Base-by-base conservation (phyloP, 1,140 invertebrate genomes). In the Magallana ariakensis region DNA sequence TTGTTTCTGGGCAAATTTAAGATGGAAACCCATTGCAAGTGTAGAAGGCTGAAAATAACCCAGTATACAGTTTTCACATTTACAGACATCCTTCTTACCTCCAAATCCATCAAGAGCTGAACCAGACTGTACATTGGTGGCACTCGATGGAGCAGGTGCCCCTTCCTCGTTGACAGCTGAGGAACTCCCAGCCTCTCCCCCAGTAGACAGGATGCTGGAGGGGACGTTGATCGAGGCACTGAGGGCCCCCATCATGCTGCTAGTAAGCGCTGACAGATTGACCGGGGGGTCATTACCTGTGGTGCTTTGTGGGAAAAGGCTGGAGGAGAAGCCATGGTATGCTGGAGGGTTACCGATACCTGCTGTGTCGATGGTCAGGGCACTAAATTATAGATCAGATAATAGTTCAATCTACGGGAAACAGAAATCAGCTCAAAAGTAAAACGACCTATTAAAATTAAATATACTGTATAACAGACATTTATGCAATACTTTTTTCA, bases 201-300 rank as follows among this genome's bases (percentile, higher is more conserved):
- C 66, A 4, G 66, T 33, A 10, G 66, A 82, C 80, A 82, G 19
- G 46, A 82, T 54, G 16, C 80, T 82, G 46, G 80, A 56, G 16
- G 80, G 80, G 6, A 56, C 80, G 54, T 56, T 82, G 53, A 82
- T 82, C 7, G 80, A 82, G 15, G 80, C 80, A 15, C 33, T 82
- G 15, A 82, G 54, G 16, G 80, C 80, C 55, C 80, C 80, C 54
- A 82, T 55, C 80, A 82, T 82, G n/a, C 80, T 82, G 9, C 46
- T 82, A 53, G 80, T 82, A 10, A 82, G 54, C 6, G 80, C 80
- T 5, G 80, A 82, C 46, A 82, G 16, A 55, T 56, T 82, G 13
- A 82, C 80, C 0, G 80, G 80, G 2, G 46, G 46, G 0, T 56
- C 80, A 33, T 33, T 75, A 26, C 22, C 33, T 26, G 22, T 19